Evolutionary conservation across 37 sponge, comb jelly and placozoan genomes (phyloP).

Genomic region (Hormiphora californensis): DNA sequence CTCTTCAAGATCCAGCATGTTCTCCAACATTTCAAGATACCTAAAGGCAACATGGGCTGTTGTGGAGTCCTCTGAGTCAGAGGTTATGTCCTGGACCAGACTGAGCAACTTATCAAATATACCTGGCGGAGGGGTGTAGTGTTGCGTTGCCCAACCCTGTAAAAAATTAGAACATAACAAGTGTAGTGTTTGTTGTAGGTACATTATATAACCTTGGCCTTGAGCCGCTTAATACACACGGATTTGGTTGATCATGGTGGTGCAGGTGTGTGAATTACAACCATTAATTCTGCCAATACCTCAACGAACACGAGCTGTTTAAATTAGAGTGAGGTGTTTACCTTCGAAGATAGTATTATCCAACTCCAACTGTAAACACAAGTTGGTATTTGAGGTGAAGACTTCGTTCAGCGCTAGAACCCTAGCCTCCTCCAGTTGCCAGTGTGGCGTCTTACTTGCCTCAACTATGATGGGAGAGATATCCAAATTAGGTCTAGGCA

Average conservation of each 20-base stretch:
- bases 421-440: background rate
- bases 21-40: background rate
- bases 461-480: too few relatives aligned
- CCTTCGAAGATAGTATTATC: background rate
- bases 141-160: too few relatives aligned
- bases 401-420: slow-evolving; percentile 1
- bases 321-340: background rate
- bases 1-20: slow-evolving; percentile 27
- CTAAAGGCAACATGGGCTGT: background rate
- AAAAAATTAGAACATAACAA: too few relatives aligned
- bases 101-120: background rate
- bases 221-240: too few relatives aligned
- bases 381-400: slow-evolving; percentile 8
- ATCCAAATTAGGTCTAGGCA: too few relatives aligned
- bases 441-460: too few relatives aligned
- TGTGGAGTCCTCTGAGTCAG: background rate
- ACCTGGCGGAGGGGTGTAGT: background rate
- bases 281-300: too few relatives aligned
- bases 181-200: too few relatives aligned
- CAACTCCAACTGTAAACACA: background rate
- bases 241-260: too few relatives aligned
- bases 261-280: too few relatives aligned
- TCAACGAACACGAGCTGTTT: too few relatives aligned
- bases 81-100: background rate
- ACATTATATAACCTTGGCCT: too few relatives aligned